phyloP scores from a whole-genome alignment of 2,797 vertebrate species.

The Sebastes flavidus region DNA sequence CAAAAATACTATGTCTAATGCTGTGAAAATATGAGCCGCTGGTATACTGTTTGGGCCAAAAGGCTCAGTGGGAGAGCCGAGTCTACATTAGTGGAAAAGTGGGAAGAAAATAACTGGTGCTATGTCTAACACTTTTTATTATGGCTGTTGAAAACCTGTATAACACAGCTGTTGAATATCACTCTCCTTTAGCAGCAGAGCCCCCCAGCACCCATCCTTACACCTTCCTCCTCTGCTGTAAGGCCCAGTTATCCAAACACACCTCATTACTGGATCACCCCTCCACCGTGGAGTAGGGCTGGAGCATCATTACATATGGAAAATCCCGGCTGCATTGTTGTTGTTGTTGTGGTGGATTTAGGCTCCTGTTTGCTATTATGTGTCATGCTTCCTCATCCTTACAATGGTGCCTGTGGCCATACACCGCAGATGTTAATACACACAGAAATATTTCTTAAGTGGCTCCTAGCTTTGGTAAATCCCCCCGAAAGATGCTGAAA shows the following conservation, averaged over 20 bases:
- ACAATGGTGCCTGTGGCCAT: constrained; percentile 6
- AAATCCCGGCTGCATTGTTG: constrained; percentile 22
- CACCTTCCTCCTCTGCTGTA: constrained; percentile 39
- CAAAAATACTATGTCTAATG: constrained; percentile 47
- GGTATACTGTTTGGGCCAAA: constrained; percentile 61
- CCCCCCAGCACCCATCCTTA: constrained; percentile 32
- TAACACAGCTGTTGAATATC: constrained; percentile 74
- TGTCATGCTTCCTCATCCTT: constrained; percentile 13
- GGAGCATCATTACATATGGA: constrained; percentile 25
- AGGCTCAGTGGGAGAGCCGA: constrained; percentile 63
- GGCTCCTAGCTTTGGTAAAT: not conserved
- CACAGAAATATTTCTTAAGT: constrained; percentile 2
- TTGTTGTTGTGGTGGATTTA: constrained; percentile 12
- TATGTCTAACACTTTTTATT: constrained; percentile 76
- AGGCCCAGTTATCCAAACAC: constrained; percentile 44
- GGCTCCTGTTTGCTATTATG: constrained; percentile 42
- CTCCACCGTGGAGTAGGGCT: constrained; percentile 16
- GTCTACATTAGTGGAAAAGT: constrained; percentile 64
- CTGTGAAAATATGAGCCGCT: constrained; percentile 61
- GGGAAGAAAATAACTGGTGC: constrained; percentile 70
- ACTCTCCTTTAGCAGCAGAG: constrained; percentile 51
- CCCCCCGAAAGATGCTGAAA: not conserved
- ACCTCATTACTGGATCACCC: constrained; percentile 40
- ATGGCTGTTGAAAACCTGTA: constrained; percentile 72
- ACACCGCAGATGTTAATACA: constrained; percentile 6